Percentiles rank a stretch among this genome's conserved stretches.
Evolutionary conservation across 2,797 vertebrate genomes (phyloP).

Genomic region (Capromys pilorides): DNA sequence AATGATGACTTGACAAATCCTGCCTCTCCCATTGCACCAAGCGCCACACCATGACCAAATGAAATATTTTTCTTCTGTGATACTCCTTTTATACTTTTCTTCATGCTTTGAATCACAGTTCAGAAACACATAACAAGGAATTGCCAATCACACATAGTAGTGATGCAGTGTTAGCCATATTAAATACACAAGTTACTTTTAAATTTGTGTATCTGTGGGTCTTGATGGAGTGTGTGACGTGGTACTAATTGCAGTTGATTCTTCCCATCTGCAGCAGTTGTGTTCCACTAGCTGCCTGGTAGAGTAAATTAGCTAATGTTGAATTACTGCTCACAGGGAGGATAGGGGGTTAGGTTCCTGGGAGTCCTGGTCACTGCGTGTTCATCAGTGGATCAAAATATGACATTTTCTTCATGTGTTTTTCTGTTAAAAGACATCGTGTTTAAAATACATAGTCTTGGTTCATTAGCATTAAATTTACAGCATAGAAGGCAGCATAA

Average conservation of each 20-base stretch:
- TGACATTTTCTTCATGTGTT: background rate
- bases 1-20: background rate
- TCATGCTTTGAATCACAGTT: background rate
- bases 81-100: background rate
- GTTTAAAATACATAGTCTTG: background rate
- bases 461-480: conserved; percentile 14
- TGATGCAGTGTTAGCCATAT: background rate
- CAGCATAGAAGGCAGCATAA: background rate
- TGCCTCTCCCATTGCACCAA: background rate
- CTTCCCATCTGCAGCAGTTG: background rate
- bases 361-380: background rate
- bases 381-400: background rate
- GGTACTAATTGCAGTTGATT: background rate
- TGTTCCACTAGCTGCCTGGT: background rate
- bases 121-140: background rate
- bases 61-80: background rate
- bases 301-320: background rate
- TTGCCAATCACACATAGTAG: background rate
- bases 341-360: background rate
- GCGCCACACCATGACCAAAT: background rate
- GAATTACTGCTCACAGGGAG: background rate
- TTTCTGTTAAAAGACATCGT: background rate
- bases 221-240: background rate
- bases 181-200: background rate
- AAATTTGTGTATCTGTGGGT: background rate